phyloP scores from a whole-genome alignment of 1,140 invertebrate species.

The Parapsyche elsis region DNA sequence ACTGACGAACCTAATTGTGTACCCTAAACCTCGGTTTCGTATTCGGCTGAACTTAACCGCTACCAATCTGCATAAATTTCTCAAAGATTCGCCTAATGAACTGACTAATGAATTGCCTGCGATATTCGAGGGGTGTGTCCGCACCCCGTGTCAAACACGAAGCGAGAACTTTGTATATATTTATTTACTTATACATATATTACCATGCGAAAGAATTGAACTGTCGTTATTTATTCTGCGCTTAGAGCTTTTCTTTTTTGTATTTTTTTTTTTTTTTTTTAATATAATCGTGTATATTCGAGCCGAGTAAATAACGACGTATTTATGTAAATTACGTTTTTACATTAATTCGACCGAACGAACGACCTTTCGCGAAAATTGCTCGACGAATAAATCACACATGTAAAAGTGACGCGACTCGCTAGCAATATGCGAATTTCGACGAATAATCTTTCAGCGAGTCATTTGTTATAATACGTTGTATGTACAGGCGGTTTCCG shows the following conservation, averaged over 20 bases:
- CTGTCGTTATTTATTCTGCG: background rate
- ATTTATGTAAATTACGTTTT: constrained; percentile 22
- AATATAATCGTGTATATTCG: background rate
- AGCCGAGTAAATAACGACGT: constrained; percentile 9
- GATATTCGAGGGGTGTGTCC: constrained; percentile 23
- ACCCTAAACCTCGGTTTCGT: constrained; percentile 13
- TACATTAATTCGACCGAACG: constrained; percentile 19
- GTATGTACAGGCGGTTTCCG: no score
- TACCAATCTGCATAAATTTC: constrained; percentile 32
- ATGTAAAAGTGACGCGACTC: background rate
- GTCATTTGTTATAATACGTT: no score
- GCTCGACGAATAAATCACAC: constrained; percentile 14
- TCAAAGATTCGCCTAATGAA: constrained; percentile 28
- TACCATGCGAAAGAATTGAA: background rate
- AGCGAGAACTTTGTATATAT: background rate
- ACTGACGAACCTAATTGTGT: constrained; percentile 16
- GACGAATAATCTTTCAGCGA: no score
- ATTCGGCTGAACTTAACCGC: background rate
- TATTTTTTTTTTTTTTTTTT: background rate
- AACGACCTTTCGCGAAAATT: constrained; percentile 29
- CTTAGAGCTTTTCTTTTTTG: no score
- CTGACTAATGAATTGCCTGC: constrained; percentile 18
- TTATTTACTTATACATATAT: no score
- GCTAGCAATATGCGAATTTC: background rate
- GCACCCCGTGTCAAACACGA: background rate